A percentile compares a stretch with the other conserved stretches of the same genome.
Conservation (phyloP, 2,797 vertebrate species). For the Pangasius krempfi region DNA sequence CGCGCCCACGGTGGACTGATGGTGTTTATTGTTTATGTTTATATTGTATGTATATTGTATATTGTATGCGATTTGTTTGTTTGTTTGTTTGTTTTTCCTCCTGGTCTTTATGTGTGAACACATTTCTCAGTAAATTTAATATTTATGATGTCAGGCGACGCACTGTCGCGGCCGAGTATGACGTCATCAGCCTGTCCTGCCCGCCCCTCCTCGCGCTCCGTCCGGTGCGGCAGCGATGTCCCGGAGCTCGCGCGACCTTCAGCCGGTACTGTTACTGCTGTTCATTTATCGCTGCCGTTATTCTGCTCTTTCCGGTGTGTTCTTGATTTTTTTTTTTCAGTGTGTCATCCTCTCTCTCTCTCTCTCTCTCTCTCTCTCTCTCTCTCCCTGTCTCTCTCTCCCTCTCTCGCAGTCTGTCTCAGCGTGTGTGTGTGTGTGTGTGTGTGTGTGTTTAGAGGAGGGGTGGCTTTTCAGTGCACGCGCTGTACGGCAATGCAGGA, state of each 20-base stretch:
- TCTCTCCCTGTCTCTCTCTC: neutral
- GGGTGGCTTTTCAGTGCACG: neutral
- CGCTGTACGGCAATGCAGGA: neutral
- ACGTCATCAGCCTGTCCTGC: constrained; percentile 38
- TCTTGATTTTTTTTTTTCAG: neutral
- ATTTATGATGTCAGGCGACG: neutral
- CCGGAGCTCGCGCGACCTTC: constrained; percentile 29
- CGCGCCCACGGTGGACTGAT: no score
- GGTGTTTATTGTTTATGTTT: no score
- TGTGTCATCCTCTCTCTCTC: neutral
- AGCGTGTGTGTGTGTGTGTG: neutral
- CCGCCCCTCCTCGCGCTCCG: constrained; percentile 19
- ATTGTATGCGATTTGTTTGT: neutral
- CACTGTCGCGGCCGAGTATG: constrained; percentile 30
- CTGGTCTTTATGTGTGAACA: neutral
- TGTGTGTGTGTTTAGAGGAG: neutral
- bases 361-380: neutral
- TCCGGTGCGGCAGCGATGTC: constrained; percentile 39
- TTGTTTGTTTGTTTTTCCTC: neutral
- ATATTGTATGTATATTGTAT: no score
- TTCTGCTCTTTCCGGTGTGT: neutral
- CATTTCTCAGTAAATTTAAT: neutral
- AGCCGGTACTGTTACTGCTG: neutral
- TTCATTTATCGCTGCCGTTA: neutral
- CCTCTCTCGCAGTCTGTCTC: neutral